Percentiles rank a stretch among this genome's conserved stretches.
Evolutionary conservation across 2,113 vertebrate genomes (phyloP).

Genomic region (Pachypanchax playfairii): DNA sequence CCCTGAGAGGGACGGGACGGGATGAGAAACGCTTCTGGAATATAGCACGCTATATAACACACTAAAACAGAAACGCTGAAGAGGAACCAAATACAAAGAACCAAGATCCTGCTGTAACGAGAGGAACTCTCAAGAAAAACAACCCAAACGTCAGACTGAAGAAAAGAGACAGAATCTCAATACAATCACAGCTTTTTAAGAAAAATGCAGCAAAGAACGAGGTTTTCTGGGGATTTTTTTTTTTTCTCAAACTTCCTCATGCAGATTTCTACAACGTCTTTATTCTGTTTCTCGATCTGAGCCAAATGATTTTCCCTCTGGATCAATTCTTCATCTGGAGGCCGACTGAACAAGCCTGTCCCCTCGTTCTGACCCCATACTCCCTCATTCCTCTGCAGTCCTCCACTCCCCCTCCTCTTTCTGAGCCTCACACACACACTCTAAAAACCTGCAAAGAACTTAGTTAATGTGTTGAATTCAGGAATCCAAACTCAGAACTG

Average conservation of each 20-base stretch:
- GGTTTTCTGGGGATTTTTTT: constrained; percentile 27
- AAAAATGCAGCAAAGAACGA: constrained; percentile 43
- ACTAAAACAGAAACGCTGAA: constrained; percentile 6
- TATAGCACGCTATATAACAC: constrained; percentile 31
- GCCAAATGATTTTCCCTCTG: constrained; percentile 50
- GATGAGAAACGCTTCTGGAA: constrained; percentile 21
- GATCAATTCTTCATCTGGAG: constrained; percentile 67
- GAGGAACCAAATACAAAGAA: constrained; percentile 42
- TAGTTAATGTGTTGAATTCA: constrained; percentile 49
- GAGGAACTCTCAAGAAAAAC: constrained; percentile 34
- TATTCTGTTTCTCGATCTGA: constrained; percentile 44
- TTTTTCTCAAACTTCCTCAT: constrained; percentile 13
- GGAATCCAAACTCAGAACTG: constrained; percentile 45
- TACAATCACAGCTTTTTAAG: constrained; percentile 51
- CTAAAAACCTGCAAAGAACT: constrained; percentile 67
- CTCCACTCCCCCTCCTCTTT: constrained; percentile 44
- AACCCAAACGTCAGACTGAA: not conserved
- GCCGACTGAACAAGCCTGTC: constrained; percentile 66
- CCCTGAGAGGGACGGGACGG: constrained; percentile 59
- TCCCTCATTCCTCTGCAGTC: constrained; percentile 73
- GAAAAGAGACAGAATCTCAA: constrained; percentile 45
- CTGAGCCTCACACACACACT: constrained; percentile 21
- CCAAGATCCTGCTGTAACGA: constrained; percentile 55
- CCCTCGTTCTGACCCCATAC: constrained; percentile 65
- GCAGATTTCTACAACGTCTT: constrained; percentile 30